Percentiles rank a stretch among this genome's conserved stretches.
phyloP scores from a whole-genome alignment of 2,797 vertebrate genomes.

The Mycteria americana region DNA sequence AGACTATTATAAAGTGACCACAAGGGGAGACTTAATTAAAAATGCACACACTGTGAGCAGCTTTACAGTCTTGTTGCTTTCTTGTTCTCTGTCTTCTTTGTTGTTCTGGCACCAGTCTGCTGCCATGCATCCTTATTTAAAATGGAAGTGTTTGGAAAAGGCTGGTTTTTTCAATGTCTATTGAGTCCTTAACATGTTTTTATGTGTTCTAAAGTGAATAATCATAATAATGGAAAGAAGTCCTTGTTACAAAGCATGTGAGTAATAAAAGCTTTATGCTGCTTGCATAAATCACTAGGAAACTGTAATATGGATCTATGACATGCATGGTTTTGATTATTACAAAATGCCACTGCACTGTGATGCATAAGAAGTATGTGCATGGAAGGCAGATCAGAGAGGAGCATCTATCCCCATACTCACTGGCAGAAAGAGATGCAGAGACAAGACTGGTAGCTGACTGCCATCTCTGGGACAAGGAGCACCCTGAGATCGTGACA shows the following conservation, averaged over 20 bases:
- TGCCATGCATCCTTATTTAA: not conserved
- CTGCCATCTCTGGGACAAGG: not conserved
- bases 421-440: not conserved
- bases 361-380: not conserved
- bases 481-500: not conserved
- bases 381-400: not conserved
- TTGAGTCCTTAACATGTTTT: not conserved
- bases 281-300: not conserved
- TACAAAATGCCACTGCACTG: not conserved
- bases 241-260: not conserved
- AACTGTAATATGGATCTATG: not conserved
- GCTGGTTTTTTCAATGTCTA: not conserved
- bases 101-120: not conserved
- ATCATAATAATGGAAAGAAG: not conserved
- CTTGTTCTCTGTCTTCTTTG: not conserved
- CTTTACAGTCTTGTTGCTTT: not conserved
- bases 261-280: not conserved
- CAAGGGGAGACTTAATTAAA: not conserved
- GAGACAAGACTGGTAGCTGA: not conserved
- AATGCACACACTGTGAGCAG: not conserved
- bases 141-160: not conserved
- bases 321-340: not conserved
- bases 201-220: not conserved
- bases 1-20: not conserved
- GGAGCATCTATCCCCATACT: not conserved